These are phyloP conservation scores for Spongilla lacustris DNA, from an alignment of 37 sponge, comb jelly and placozoan species.

Conservation along the genomic window DNA sequence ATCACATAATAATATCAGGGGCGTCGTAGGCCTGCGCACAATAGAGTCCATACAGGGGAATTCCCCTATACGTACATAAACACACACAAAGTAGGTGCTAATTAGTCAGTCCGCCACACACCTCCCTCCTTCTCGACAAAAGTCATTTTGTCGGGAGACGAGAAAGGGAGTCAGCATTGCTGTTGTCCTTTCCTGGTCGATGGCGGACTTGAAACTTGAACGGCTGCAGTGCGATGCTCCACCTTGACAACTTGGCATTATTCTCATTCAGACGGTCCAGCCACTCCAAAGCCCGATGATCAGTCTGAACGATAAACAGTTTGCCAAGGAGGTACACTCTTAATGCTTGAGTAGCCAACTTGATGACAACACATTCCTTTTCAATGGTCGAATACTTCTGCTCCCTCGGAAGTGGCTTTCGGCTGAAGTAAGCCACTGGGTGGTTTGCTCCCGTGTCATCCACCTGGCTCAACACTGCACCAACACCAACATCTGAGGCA, in stretches of 20 bases:
- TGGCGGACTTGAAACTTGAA: conserved; percentile 15
- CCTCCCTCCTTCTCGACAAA: neutral
- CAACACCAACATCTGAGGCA: conserved; percentile 53
- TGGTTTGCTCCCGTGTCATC: conserved; percentile 39
- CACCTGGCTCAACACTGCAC: conserved; percentile 55
- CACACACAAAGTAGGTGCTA: neutral
- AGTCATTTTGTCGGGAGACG: conserved; percentile 1
- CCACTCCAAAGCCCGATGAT: conserved; percentile 54
- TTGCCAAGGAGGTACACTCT: conserved; percentile 9
- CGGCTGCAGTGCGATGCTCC: conserved; percentile 40
- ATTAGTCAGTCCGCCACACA: neutral
- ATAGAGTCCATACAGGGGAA: neutral
- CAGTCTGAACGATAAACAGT: conserved; percentile 13
- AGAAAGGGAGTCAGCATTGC: conserved; percentile 51
- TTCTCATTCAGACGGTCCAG: conserved; percentile 48
- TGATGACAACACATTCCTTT: conserved; percentile 48
- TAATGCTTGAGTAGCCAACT: conserved; percentile 6
- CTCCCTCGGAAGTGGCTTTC: conserved; percentile 50
- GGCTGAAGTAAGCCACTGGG: conserved; percentile 46
- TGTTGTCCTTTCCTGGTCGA: conserved; percentile 5
- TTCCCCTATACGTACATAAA: neutral
- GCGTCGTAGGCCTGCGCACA: neutral
- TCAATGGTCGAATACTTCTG: conserved; percentile 34
- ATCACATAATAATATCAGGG: no score
- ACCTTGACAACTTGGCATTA: conserved; percentile 26